Base-by-base conservation (phyloP, 1,140 invertebrate species). In the Drosophila auraria region DNA sequence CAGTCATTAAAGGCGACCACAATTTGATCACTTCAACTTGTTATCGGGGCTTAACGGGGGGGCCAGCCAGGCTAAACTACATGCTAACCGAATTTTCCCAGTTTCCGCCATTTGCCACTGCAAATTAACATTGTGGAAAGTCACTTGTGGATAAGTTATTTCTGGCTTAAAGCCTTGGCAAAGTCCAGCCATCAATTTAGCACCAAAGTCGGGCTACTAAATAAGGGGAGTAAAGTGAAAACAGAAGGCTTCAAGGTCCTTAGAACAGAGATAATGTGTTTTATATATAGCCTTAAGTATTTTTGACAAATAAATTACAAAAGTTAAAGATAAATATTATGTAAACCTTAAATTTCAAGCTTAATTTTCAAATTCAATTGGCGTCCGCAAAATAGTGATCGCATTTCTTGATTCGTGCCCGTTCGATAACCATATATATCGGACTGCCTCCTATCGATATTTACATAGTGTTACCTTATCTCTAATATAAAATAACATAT, bases 121-220 rank as follows among this genome's bases (percentile, higher is more conserved):
- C 54, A 36, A 73, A 60, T 73, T 59, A 59, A 44, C 65, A 59
- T 50, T 72, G 59, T 73, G 30, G 38, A 72, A 51, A 42, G 38
- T 60, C 33, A 47, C 40, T 47, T 8, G 33, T 36, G 30, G 40
- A 68, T 40, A 40, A 2, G 17, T 47, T 47, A 54, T 44, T 66
- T 68, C 6, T 25, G 25, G 20, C 14, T 40, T 47, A 20, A 38
- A 36, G 61, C 27, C 15, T 25, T 15, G 14, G 5, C 7, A 20
- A 49, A 65, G 66, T 66, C 47, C 66, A 65, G 61, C 15, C 47
- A 69, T 66, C 75, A 79, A 83, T 83, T 83, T 61, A 66, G 69
- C 50, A 53, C 20, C 14, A 61, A 83, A 83, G 69, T 75, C 61
- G 66, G 5, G 30, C 12, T 2, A 78, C 63, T 78, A 23, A 14